These are phyloP conservation scores for Oscheius sp. DNA, from an alignment of 2,888 invertebrate species.

Conservation along the genomic window DNA sequence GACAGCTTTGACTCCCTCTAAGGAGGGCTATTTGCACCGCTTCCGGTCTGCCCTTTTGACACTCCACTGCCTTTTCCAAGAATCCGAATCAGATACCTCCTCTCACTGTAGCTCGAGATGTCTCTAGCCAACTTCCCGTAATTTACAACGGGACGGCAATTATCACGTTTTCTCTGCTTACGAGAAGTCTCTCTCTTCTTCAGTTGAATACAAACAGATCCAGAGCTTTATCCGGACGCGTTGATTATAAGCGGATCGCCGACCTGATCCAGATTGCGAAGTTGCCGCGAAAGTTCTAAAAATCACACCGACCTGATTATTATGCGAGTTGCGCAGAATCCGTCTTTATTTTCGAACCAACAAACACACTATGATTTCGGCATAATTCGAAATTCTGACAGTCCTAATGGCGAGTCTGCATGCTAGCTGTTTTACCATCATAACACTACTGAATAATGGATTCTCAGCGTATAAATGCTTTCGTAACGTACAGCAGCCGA, in stretches of 20 bases:
- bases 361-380: neutral
- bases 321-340: neutral
- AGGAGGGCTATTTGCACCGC: neutral
- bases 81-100: neutral
- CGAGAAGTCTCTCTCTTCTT: neutral
- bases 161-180: conserved; percentile 6
- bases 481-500: too few relatives aligned
- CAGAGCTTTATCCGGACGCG: too few relatives aligned
- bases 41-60: conserved; percentile 1
- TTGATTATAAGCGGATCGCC: too few relatives aligned
- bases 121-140: conserved; percentile 1
- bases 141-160: neutral
- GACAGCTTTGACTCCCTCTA: neutral
- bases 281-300: too few relatives aligned
- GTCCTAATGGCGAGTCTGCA: too few relatives aligned
- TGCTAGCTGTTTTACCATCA: too few relatives aligned
- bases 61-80: too few relatives aligned
- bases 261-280: too few relatives aligned
- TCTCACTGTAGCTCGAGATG: neutral
- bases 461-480: too few relatives aligned
- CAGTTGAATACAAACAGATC: neutral
- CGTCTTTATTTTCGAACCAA: neutral
- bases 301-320: too few relatives aligned
- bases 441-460: too few relatives aligned
- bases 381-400: neutral